A percentile compares a stretch with the other conserved stretches of the same genome.
Evolutionary conservation across 2,113 vertebrate genomes (phyloP).

Genomic region (Capreolus pygargus): DNA sequence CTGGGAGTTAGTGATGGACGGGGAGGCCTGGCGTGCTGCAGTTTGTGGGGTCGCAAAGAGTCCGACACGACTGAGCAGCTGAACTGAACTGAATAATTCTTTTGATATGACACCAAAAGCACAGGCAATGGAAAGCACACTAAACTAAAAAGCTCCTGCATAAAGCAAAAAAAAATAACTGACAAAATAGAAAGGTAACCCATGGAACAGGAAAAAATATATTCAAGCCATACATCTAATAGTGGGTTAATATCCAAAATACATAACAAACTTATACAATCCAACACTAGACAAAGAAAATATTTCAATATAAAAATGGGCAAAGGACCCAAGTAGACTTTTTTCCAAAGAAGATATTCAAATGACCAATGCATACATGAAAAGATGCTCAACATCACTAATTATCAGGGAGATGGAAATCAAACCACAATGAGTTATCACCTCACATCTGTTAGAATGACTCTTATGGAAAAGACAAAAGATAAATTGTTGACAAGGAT

Average conservation of each 20-base stretch:
- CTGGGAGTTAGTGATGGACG: no score
- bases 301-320: not conserved
- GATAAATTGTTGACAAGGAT: not conserved
- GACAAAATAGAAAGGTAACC: not conserved
- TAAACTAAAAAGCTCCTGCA: not conserved
- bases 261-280: not conserved
- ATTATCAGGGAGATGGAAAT: not conserved
- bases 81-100: not conserved
- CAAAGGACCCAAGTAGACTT: not conserved
- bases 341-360: not conserved
- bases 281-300: not conserved
- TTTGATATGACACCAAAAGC: not conserved
- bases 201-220: not conserved
- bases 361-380: not conserved
- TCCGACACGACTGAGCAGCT: no score
- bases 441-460: not conserved
- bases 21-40: no score
- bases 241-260: not conserved
- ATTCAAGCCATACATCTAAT: not conserved
- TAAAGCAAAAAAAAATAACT: not conserved
- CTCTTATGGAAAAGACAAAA: not conserved
- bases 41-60: no score
- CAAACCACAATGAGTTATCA: not conserved
- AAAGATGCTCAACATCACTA: not conserved
- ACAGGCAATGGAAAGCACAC: not conserved